Conservation (phyloP, 2,113 vertebrate species). For the Telmatochromis sp. region DNA sequence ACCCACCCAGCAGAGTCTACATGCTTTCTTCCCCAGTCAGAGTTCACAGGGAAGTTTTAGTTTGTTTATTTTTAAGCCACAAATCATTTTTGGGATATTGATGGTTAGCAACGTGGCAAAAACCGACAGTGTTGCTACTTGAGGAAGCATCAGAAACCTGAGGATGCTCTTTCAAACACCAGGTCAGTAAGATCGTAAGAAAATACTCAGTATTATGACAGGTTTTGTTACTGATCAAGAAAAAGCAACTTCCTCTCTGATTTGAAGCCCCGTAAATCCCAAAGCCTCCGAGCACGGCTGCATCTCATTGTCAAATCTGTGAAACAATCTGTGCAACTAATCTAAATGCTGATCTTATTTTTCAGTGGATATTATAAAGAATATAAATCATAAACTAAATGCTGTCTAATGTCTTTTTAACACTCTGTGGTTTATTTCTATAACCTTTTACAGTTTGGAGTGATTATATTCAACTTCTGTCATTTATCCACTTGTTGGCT, state of each 20-base stretch:
- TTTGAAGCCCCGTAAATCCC: neutral
- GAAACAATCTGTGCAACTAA: neutral
- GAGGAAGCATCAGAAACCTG: neutral
- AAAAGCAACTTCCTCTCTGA: neutral
- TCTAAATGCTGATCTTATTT: neutral
- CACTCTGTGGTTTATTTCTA: neutral
- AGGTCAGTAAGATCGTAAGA: neutral
- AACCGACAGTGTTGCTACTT: neutral
- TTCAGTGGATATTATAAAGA: neutral
- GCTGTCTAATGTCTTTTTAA: neutral
- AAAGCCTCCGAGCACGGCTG: neutral
- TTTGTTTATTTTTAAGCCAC: neutral
- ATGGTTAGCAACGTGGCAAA: fast-evolving
- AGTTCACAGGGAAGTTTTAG: neutral
- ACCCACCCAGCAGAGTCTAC: fast-evolving
- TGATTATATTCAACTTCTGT: neutral
- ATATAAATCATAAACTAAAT: neutral
- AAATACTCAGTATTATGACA: neutral
- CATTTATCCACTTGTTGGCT: neutral
- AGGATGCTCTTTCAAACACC: neutral
- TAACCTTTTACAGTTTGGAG: neutral
- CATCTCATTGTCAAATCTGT: neutral
- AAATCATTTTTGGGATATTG: neutral
- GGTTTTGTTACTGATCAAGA: neutral
- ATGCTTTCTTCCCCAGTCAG: neutral